Evolutionary conservation across 2,888 invertebrate species (phyloP).

Genomic region (Ophion obscuratus): DNA sequence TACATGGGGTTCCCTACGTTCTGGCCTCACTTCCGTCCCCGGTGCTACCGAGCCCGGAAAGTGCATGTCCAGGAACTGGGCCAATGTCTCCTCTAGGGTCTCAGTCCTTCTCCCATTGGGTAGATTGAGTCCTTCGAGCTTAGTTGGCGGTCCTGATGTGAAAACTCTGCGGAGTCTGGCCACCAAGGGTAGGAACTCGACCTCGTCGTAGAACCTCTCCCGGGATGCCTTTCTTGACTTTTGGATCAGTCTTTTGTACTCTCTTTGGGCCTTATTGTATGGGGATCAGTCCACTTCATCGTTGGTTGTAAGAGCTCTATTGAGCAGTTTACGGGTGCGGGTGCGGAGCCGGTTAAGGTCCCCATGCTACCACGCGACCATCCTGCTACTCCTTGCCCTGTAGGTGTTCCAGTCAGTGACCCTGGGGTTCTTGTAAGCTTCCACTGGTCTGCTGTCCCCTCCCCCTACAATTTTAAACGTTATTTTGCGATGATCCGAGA

Average conservation of each 20-base stretch:
- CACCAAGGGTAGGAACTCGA: background rate
- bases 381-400: conserved; percentile 27
- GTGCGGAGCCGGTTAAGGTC: conserved; percentile 24
- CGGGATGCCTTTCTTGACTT: conserved; percentile 4
- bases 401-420: conserved; percentile 43
- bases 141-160: conserved; percentile 9
- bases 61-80: conserved; percentile 24
- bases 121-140: conserved; percentile 23
- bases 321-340: conserved; percentile 18
- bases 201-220: conserved; percentile 24
- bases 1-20: background rate
- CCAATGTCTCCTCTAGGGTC: conserved; percentile 39
- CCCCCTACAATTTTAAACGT: background rate
- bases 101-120: conserved; percentile 10
- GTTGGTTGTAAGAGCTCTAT: conserved; percentile 41
- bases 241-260: conserved; percentile 19
- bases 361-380: conserved; percentile 52
- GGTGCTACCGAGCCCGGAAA: background rate
- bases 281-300: background rate
- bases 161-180: conserved; percentile 41
- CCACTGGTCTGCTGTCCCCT: background rate
- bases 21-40: too few species aligned
- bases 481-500: conserved; percentile 44
- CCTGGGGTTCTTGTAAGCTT: conserved; percentile 37
- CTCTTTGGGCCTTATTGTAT: background rate